phyloP scores from a whole-genome alignment of 2,113 vertebrate species.

The Pholis gunnellus region DNA sequence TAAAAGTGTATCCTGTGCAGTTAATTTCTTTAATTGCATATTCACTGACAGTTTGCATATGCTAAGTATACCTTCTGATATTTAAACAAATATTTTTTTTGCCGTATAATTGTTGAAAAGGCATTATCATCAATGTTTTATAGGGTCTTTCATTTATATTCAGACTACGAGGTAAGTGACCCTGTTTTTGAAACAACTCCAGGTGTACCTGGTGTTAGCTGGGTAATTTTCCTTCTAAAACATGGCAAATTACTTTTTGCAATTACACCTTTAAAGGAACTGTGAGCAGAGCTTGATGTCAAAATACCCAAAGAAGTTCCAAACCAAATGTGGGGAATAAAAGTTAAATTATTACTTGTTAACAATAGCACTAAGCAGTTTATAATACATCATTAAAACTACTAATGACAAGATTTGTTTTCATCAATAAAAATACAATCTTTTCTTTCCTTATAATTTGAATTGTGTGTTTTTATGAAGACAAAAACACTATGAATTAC shows the following conservation, averaged over 20 bases:
- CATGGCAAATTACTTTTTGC: conserved; percentile 7
- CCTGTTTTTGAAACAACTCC: conserved; percentile 26
- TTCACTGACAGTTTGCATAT: conserved; percentile 27
- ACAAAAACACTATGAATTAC: too few relatives aligned
- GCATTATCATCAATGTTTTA: conserved; percentile 27
- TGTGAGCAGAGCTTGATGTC: conserved; percentile 1
- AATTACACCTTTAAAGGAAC: conserved; percentile 20
- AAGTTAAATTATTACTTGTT: neutral
- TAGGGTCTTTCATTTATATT: conserved; percentile 35
- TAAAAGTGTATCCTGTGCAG: neutral
- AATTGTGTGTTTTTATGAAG: too few relatives aligned
- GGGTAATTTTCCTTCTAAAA: conserved; percentile 33
- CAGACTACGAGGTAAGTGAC: conserved; percentile 10
- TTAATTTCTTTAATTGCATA: conserved; percentile 25
- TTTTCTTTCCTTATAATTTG: too few relatives aligned
- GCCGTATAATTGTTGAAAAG: conserved; percentile 31
- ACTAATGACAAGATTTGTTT: too few relatives aligned
- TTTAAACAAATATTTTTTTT: conserved; percentile 27
- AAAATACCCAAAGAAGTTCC: neutral
- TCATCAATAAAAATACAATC: too few relatives aligned
- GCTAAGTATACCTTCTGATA: conserved; percentile 20
- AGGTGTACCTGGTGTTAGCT: neutral
- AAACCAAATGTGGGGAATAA: neutral
- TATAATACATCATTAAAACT: too few relatives aligned
- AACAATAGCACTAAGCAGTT: too few relatives aligned